Evolutionary conservation across 2,113 vertebrate genomes (phyloP).

Genomic region (Aptenodytes patagonicus): DNA sequence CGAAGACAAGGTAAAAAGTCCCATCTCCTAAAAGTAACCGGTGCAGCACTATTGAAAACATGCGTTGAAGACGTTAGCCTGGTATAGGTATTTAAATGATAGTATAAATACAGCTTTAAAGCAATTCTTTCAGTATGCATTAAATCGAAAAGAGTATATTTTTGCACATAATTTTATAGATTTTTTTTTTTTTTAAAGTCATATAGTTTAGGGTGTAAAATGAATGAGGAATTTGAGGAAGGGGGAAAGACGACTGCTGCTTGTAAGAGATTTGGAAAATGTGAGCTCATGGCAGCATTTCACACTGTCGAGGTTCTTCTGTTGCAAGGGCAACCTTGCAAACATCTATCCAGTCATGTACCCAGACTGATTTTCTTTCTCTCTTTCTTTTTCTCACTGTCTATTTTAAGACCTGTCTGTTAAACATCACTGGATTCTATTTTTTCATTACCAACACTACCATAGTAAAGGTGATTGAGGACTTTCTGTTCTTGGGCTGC

Average conservation of each 20-base stretch:
- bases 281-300: neutral
- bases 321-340: neutral
- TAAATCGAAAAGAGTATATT: neutral
- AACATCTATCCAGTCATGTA: neutral
- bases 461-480: neutral
- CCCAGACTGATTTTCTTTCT: neutral
- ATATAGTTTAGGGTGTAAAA: neutral
- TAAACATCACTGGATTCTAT: neutral
- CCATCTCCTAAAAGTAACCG: neutral
- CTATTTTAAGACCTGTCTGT: neutral
- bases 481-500: neutral
- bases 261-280: neutral
- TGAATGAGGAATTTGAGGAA: neutral
- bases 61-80: neutral
- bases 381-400: neutral
- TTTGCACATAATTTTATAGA: neutral
- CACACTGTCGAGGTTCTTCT: neutral
- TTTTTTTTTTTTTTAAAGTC: neutral
- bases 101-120: neutral
- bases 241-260: neutral
- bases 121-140: neutral
- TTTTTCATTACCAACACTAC: neutral
- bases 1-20: neutral
- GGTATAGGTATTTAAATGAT: neutral
- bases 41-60: neutral